Percentiles rank a stretch among this genome's conserved stretches.
phyloP scores from a whole-genome alignment of 2,888 invertebrate species.

The Erpobdella octoculata region DNA sequence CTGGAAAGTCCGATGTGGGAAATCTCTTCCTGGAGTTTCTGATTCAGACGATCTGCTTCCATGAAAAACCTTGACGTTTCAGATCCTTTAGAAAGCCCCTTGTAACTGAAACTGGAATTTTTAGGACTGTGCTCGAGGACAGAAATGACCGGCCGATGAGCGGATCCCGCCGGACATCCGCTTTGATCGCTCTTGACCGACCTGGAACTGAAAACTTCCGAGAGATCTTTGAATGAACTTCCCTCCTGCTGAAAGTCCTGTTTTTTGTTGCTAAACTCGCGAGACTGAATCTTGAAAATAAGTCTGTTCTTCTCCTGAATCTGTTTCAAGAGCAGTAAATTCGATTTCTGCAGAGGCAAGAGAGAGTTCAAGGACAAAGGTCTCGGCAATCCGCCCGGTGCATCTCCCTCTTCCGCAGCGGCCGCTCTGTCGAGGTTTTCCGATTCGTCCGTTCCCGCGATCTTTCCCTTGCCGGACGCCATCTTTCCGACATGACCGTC shows the following conservation, averaged over 20 bases:
- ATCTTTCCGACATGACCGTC: slow-evolving; percentile 15
- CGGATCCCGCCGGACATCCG: neutral
- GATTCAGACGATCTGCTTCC: neutral
- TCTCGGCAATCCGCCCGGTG: neutral
- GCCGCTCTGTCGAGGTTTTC: neutral
- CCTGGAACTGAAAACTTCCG: slow-evolving; percentile 14
- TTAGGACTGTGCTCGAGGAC: slow-evolving; percentile 30
- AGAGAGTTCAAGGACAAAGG: slow-evolving; percentile 19
- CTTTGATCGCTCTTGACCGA: slow-evolving; percentile 19
- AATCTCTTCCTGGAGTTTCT: too few species aligned
- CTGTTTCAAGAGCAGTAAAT: slow-evolving; percentile 20
- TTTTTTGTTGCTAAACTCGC: slow-evolving; percentile 20
- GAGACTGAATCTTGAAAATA: slow-evolving; percentile 25
- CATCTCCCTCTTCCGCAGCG: neutral
- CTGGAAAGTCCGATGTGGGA: too few species aligned
- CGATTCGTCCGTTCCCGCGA: neutral
- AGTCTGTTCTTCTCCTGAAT: slow-evolving; percentile 29
- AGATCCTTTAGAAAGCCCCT: too few species aligned
- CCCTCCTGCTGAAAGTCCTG: slow-evolving; percentile 6
- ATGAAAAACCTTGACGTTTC: neutral
- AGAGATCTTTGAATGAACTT: slow-evolving; percentile 8
- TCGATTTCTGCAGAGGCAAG: slow-evolving; percentile 14
- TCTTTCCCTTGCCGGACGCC: neutral
- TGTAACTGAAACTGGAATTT: too few species aligned
- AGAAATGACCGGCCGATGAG: slow-evolving; percentile 25